Percentiles rank a stretch among this genome's conserved stretches.
phyloP scores from a whole-genome alignment of 2,888 invertebrate species.

The Apodemia duryi region DNA sequence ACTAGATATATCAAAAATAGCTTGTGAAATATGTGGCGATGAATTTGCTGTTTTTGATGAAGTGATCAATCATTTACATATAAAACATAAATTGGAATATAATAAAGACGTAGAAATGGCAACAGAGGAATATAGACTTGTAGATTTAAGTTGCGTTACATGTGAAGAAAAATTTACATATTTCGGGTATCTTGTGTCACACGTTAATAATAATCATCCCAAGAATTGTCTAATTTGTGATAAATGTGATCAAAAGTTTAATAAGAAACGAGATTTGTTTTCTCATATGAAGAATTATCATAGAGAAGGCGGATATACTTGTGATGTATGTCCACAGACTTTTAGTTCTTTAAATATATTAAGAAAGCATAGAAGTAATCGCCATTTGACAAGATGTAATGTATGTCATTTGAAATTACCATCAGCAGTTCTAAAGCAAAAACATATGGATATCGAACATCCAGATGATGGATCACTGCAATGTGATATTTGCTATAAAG shows the following conservation, averaged over 20 bases:
- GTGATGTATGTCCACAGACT: slow-evolving; percentile 57
- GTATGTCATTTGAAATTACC: slow-evolving; percentile 62
- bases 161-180: slow-evolving; percentile 63
- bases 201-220: slow-evolving; percentile 62
- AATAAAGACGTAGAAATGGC: slow-evolving; percentile 63
- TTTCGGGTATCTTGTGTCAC: slow-evolving; percentile 66
- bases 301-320: slow-evolving; percentile 64
- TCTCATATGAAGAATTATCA: slow-evolving; percentile 71
- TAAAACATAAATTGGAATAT: slow-evolving; percentile 56
- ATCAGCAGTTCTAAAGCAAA: slow-evolving; percentile 60
- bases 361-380: slow-evolving; percentile 59
- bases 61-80: slow-evolving; percentile 50
- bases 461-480: slow-evolving; percentile 63
- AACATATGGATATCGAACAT: slow-evolving; percentile 63
- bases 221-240: slow-evolving; percentile 68
- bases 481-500: slow-evolving; percentile 60
- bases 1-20: slow-evolving; percentile 59
- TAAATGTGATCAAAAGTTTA: slow-evolving; percentile 65
- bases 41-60: slow-evolving; percentile 45
- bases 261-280: slow-evolving; percentile 63
- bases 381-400: slow-evolving; percentile 59
- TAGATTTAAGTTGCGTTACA: slow-evolving; percentile 52
- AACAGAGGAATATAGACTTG: slow-evolving; percentile 58
- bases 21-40: slow-evolving; percentile 57
- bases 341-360: slow-evolving; percentile 63